Evolutionary conservation across 2,888 invertebrate species (phyloP).

Genomic region (Stegophylla sp.): DNA sequence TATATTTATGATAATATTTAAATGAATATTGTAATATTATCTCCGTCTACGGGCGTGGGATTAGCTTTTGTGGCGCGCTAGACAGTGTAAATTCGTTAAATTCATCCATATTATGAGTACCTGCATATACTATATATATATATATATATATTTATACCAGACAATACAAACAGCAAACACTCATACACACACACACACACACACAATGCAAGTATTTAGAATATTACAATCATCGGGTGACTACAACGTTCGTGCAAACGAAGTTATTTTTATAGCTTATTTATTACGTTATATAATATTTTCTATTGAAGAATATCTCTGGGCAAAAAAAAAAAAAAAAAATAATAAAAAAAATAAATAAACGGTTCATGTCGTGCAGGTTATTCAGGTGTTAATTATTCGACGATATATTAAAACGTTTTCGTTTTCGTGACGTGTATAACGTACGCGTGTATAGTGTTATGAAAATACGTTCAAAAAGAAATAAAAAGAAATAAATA

Average conservation of each 20-base stretch:
- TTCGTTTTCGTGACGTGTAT: too few species aligned
- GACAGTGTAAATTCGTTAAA: constrained; percentile 44
- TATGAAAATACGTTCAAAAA: not conserved
- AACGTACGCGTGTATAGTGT: not conserved
- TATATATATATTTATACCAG: not conserved
- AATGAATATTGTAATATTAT: constrained; percentile 31
- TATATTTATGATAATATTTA: not conserved
- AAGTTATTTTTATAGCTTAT: too few species aligned
- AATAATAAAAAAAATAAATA: not conserved
- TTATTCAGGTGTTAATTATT: not conserved
- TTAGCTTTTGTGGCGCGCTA: not conserved
- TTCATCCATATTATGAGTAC: not conserved
- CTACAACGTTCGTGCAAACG: too few species aligned
- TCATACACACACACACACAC: too few species aligned
- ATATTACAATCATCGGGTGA: too few species aligned
- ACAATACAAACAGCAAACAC: not conserved
- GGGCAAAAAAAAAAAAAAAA: not conserved
- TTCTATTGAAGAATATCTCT: too few species aligned
- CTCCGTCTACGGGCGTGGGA: constrained; percentile 19
- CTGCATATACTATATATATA: not conserved
- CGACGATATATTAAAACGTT: not conserved
- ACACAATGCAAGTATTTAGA: too few species aligned
- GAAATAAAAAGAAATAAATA: not conserved
- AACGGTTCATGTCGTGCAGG: not conserved
- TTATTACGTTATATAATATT: too few species aligned